Conservation (phyloP, 2,113 vertebrate species). For the Percopsis transmontana region DNA sequence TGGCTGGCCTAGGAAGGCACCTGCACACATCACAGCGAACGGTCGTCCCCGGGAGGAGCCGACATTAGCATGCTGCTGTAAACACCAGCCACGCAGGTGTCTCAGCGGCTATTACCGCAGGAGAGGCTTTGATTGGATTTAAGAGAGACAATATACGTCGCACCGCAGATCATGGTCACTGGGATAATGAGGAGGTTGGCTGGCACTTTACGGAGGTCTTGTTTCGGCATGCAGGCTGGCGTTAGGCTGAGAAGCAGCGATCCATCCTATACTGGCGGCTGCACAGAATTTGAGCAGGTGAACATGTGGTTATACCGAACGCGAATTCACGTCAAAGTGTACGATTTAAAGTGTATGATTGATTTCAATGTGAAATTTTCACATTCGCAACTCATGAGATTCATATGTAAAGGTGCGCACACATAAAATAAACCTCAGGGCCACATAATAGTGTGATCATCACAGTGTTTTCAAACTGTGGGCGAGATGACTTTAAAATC, state of each 20-base stretch:
- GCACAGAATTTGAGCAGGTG: too few relatives aligned
- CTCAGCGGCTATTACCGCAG: constrained; percentile 26
- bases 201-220: constrained; percentile 3
- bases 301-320: neutral
- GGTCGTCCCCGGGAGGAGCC: constrained; percentile 40
- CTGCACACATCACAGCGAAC: constrained; percentile 56
- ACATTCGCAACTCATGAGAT: too few relatives aligned
- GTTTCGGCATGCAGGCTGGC: neutral
- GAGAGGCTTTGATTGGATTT: constrained; percentile 21
- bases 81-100: constrained; percentile 53
- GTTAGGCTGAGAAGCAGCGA: too few relatives aligned
- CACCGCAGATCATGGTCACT: neutral
- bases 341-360: too few relatives aligned
- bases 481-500: too few relatives aligned
- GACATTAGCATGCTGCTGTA: constrained; percentile 52
- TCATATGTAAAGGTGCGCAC: too few relatives aligned
- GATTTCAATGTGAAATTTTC: too few relatives aligned
- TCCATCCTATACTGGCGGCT: too few relatives aligned
- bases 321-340: too few relatives aligned
- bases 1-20: constrained; percentile 46
- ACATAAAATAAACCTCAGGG: too few relatives aligned
- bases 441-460: too few relatives aligned
- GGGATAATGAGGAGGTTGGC: neutral
- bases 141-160: constrained; percentile 13
- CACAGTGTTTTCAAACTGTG: too few relatives aligned